Base-by-base conservation (phyloP, 2,113 vertebrate genomes). In the Stegastes partitus region DNA sequence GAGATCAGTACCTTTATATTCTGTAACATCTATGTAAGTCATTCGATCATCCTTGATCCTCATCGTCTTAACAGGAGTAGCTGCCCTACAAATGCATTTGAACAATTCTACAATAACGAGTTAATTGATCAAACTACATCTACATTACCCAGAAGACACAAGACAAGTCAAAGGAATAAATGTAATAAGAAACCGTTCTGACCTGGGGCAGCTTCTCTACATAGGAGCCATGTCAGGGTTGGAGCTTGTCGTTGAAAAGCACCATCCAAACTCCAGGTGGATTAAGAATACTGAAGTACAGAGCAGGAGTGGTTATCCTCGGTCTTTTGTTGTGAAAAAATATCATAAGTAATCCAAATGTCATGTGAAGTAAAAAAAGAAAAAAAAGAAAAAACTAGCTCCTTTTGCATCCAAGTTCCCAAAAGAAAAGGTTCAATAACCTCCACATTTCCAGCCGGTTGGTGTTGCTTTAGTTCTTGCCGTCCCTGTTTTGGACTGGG, bases 181-280 rank as follows among this genome's bases (percentile, higher is more conserved):
- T 49, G 34, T 14, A 2, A 72, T 22, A 10, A 73, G 54, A 42
- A 51, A 53, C 3, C 26, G 2, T 62, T 67, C 88, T 87, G 63
- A 93, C 90, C 91, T 92, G 85, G 68, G 87, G 83, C 37, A 72
- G 77, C 57, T 83, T 79, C 62, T 81, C 54, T 86, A 86, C 49
- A 82, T 23, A 37, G 54, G 58, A 79, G 50, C 66, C 88, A 87
- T 85, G 59, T 68, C 62, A 68, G 44, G 23, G 50, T 79, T 31
- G 67, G 56, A 71, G 73, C 65, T 39, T 45, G 47, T 74, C 4
- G 15, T 62, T 72, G 62, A 79, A 65, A 19, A 45, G 74, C 54
- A 86, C 72, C 80, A 79, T 85, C 39, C 69, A 57, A 49, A 37
- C 54, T 81, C 63, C 87, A 73, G 72, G 62, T 74, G 65, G 71